Conservation (phyloP, 1,140 invertebrate species). For the Asobara japonica region DNA sequence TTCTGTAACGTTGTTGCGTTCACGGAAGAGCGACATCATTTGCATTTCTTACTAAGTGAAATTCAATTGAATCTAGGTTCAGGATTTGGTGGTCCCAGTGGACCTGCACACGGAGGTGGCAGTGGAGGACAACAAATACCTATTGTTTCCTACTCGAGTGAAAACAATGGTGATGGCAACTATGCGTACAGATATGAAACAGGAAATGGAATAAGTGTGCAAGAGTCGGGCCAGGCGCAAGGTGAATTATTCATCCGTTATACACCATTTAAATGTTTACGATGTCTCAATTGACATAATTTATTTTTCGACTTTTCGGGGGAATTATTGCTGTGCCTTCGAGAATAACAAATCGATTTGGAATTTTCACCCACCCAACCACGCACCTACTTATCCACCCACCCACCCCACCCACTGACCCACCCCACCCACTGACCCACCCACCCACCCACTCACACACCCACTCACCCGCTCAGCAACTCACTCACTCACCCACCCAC, state of each 20-base stretch:
- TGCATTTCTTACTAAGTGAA: background rate
- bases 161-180: constrained; percentile 66
- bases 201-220: constrained; percentile 71
- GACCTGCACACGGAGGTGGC: constrained; percentile 49
- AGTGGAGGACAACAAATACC: constrained; percentile 60
- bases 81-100: constrained; percentile 43
- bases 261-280: background rate
- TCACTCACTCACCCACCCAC: too few species aligned
- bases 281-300: background rate
- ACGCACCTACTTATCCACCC: too few species aligned
- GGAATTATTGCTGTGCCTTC: too few species aligned
- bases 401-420: too few species aligned
- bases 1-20: background rate
- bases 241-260: constrained; percentile 39
- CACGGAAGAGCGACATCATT: background rate
- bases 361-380: too few species aligned
- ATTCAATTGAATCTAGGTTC: constrained; percentile 14
- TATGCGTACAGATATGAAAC: constrained; percentile 70
- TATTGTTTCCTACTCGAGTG: constrained; percentile 67
- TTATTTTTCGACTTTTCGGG: background rate
- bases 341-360: too few species aligned
- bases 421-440: too few species aligned
- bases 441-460: too few species aligned
- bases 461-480: too few species aligned
- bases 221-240: constrained; percentile 68